Evolutionary conservation across 2,888 invertebrate species (phyloP).

Genomic region (Mellilla xanthometata): DNA sequence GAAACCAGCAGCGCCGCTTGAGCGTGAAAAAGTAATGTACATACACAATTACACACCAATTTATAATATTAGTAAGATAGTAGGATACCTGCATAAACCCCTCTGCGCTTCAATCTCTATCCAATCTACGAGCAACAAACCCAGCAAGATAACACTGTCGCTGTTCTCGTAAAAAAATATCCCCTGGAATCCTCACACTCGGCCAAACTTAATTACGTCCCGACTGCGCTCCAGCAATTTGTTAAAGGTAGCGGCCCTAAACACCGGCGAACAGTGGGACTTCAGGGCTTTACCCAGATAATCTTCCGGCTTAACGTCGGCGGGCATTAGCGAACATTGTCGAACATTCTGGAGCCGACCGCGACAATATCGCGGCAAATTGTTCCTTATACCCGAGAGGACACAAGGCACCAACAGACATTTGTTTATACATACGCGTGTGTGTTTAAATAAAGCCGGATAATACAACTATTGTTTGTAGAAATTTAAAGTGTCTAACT

Average conservation of each 20-base stretch:
- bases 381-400: conserved; percentile 27
- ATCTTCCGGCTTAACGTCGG: conserved; percentile 56
- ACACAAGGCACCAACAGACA: too few relatives aligned
- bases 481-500: too few relatives aligned
- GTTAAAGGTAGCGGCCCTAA: conserved; percentile 19
- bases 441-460: background rate
- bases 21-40: too few relatives aligned
- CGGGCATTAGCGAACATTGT: conserved; percentile 51
- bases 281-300: conserved; percentile 50
- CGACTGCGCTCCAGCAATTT: conserved; percentile 12
- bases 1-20: too few relatives aligned
- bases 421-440: background rate
- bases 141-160: background rate
- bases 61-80: too few relatives aligned
- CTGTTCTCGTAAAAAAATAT: background rate
- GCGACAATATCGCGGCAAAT: conserved; percentile 45
- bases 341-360: conserved; percentile 38
- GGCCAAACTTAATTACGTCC: conserved; percentile 16
- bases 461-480: background rate
- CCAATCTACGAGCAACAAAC: too few relatives aligned
- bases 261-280: conserved; percentile 40
- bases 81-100: too few relatives aligned
- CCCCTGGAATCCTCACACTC: background rate
- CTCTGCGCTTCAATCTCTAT: too few relatives aligned
- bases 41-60: too few relatives aligned